Evolutionary conservation across 2,888 invertebrate species (phyloP).

Genomic region (Timandra comae): DNA sequence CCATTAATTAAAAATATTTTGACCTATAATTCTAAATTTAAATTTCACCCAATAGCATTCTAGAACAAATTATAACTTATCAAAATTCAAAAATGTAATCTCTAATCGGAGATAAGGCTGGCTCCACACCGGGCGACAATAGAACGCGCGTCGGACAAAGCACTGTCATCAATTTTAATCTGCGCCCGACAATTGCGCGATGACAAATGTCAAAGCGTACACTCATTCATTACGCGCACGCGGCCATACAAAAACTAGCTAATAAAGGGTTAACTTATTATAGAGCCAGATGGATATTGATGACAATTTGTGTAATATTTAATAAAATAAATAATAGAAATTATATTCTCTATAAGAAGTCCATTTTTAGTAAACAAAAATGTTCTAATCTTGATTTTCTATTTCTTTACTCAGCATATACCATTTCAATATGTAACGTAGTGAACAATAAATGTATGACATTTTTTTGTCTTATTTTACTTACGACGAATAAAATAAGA

Average conservation of each 20-base stretch:
- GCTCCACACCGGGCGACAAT: conserved; percentile 40
- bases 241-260: conserved; percentile 50
- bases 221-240: conserved; percentile 69
- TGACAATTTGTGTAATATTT: conserved; percentile 21
- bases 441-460: too few relatives aligned
- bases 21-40: neutral
- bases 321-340: too few relatives aligned
- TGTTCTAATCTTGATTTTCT: too few relatives aligned
- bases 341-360: too few relatives aligned
- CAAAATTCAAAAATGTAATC: conserved; percentile 43
- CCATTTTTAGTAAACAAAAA: too few relatives aligned
- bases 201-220: conserved; percentile 71
- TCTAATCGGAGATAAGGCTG: conserved; percentile 45
- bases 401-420: too few relatives aligned
- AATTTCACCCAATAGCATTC: too few relatives aligned
- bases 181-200: conserved; percentile 70
- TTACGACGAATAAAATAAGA: too few relatives aligned
- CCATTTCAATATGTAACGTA: too few relatives aligned
- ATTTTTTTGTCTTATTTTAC: too few relatives aligned
- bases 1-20: neutral
- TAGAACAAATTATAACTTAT: conserved; percentile 24
- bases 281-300: conserved; percentile 53
- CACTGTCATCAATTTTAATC: conserved; percentile 76
- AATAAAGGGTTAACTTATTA: conserved; percentile 72
- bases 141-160: conserved; percentile 60